A percentile compares a stretch with the other conserved stretches of the same genome.
Conservation (phyloP, 2,113 vertebrate species). For the Pachypanchax playfairii region DNA sequence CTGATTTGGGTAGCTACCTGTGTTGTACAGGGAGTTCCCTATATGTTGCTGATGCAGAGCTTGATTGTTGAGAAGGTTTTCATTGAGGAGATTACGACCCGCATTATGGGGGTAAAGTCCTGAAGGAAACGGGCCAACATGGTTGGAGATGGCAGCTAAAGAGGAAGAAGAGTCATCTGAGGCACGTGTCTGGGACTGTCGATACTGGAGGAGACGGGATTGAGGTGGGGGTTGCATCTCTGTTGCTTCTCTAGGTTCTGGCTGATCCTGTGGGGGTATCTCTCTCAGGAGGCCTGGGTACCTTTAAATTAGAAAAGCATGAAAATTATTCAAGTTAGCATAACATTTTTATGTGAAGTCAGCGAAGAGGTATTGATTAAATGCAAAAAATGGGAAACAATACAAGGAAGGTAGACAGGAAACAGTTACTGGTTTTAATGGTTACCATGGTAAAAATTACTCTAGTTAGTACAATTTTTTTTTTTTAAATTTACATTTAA, state of each 20-base stretch:
- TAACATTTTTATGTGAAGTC: not conserved
- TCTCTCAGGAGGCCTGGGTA: constrained; percentile 95
- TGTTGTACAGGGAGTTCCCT: constrained; percentile 83
- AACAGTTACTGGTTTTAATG: no score
- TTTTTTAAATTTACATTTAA: no score
- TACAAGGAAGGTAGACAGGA: no score
- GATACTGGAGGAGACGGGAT: constrained; percentile 95
- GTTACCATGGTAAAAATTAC: no score
- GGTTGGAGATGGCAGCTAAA: constrained; percentile 77
- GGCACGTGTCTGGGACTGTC: constrained; percentile 89
- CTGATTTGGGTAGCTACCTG: constrained; percentile 85
- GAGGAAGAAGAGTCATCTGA: constrained; percentile 85
- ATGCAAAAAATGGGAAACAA: not conserved
- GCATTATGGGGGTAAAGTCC: constrained; percentile 84
- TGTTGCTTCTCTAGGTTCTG: constrained; percentile 85
- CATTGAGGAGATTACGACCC: constrained; percentile 81
- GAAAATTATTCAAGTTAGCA: not conserved
- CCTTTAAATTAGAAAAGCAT: constrained; percentile 66
- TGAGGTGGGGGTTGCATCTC: constrained; percentile 97
- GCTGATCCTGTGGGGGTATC: constrained; percentile 87
- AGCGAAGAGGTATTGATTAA: not conserved
- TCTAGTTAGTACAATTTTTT: no score
- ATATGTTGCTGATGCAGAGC: constrained; percentile 87
- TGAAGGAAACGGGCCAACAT: constrained; percentile 76
- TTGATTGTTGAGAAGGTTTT: constrained; percentile 83